Percentiles rank a stretch among this genome's conserved stretches.
Conservation (phyloP, 2,113 vertebrate genomes). For the Collichthys lucidus region DNA sequence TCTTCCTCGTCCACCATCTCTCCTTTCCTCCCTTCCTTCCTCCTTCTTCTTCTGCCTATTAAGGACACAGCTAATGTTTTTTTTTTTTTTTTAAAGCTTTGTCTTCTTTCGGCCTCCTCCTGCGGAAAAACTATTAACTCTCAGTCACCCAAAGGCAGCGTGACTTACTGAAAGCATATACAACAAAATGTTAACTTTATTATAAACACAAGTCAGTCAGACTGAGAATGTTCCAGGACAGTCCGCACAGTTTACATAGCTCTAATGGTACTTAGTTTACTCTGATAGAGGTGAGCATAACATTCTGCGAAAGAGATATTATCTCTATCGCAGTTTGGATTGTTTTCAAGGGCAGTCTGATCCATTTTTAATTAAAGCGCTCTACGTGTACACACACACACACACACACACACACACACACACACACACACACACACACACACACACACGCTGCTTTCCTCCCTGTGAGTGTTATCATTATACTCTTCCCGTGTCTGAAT, state of each 20-base stretch:
- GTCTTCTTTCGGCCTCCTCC: constrained; percentile 14
- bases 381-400: constrained; percentile 1
- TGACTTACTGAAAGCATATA: neutral
- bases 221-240: constrained; percentile 10
- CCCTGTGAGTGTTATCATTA: constrained; percentile 24
- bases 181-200: constrained; percentile 35
- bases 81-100: constrained; percentile 19
- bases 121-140: constrained; percentile 35
- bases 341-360: constrained; percentile 31
- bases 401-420: constrained; percentile 1
- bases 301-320: neutral
- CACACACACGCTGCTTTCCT: neutral
- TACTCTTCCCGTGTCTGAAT: constrained; percentile 29
- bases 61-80: constrained; percentile 35
- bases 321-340: constrained; percentile 12
- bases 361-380: constrained; percentile 32
- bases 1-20: constrained; percentile 6
- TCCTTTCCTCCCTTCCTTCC: neutral
- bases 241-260: constrained; percentile 7
- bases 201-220: constrained; percentile 60
- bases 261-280: constrained; percentile 14
- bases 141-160: constrained; percentile 12
- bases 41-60: constrained; percentile 18
- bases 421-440: constrained; percentile 26
- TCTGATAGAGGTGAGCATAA: neutral